Base-by-base conservation (phyloP, 2,797 vertebrate species). In the Mycteria americana region DNA sequence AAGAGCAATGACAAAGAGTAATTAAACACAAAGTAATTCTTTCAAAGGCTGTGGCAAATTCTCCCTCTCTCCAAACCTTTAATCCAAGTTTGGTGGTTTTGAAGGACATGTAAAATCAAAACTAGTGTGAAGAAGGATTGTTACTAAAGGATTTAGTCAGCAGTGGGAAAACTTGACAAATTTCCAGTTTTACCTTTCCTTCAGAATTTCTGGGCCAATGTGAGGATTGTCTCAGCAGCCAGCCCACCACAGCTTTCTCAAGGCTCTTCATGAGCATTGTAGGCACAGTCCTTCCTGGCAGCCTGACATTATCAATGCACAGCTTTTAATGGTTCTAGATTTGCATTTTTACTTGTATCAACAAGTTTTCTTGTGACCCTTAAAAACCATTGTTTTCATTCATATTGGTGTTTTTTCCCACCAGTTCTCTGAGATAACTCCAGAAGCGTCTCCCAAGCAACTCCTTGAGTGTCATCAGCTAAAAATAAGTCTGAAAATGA, bases 321-420 rank as follows among this genome's bases (percentile, higher is more conserved):
- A 53, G 11, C 11, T 81, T 60, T 65, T 37, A 25, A 18, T n/a
- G 1, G 1, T 31, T 88, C 54, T 73, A 57, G 41, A 33, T 57
- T 53, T 68, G 10, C 1, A 4, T 11, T 63, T 86, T 48, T 28
- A 6, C 54, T 88, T 59, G 2, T 22, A 17, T 28, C 33, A 60
- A 1, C 33, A 33, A 25, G 9, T 64, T 82, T 7, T 78, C 2
- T 21, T 0, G 0, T n/a, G 59, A 59, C 17, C 13, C 8, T 86
- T 48, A 37, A 51, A 87, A 50, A 0, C 0, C 13, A 10, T 10
- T 5, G 2, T 9, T 48, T 78, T 74, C 28, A 24, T 89, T 74
- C 7, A 9, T 45, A 2, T 33, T 1, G 1, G 9, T 43, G n/a
- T 24, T 51, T 74, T 87, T 82, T 43, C 25, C 30, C 63, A 33